Conservation (phyloP, 2,113 vertebrate species). For the Zapus hudsonius region DNA sequence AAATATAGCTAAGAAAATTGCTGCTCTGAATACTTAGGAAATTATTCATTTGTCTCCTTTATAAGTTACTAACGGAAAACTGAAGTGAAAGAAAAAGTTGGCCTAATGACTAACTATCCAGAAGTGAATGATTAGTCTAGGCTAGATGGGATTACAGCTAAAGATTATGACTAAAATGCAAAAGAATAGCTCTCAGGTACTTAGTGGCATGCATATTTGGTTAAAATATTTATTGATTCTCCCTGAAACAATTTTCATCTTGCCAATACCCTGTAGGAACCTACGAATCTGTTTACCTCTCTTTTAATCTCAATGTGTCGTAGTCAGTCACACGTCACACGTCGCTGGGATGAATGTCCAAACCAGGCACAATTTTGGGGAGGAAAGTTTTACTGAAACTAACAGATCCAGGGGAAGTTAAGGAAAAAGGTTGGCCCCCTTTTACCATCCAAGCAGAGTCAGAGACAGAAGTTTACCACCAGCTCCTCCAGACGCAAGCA, state of each 20-base stretch:
- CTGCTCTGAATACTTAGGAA: not conserved
- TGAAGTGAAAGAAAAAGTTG: not conserved
- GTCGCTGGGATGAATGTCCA: too few species aligned
- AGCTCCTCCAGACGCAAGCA: too few species aligned
- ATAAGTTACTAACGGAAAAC: not conserved
- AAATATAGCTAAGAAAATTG: not conserved
- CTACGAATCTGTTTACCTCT: constrained; percentile 20
- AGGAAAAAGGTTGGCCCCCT: too few species aligned
- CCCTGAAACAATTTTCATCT: constrained; percentile 7
- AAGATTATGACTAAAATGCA: constrained; percentile 25
- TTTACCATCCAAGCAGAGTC: too few species aligned
- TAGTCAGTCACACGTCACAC: too few species aligned
- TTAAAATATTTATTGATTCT: constrained; percentile 31
- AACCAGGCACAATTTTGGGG: too few species aligned
- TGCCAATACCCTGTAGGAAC: not conserved
- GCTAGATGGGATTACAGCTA: not conserved
- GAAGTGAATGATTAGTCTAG: constrained; percentile 20
- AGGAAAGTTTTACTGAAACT: too few species aligned
- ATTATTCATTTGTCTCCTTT: not conserved
- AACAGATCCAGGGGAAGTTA: too few species aligned
- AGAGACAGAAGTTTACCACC: too few species aligned
- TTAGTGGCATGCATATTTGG: not conserved
- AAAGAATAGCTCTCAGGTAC: not conserved
- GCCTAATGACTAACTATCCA: not conserved
- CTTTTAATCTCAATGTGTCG: too few species aligned